phyloP scores from a whole-genome alignment of 2,113 vertebrate species.

The Mastomys natalensis region DNA sequence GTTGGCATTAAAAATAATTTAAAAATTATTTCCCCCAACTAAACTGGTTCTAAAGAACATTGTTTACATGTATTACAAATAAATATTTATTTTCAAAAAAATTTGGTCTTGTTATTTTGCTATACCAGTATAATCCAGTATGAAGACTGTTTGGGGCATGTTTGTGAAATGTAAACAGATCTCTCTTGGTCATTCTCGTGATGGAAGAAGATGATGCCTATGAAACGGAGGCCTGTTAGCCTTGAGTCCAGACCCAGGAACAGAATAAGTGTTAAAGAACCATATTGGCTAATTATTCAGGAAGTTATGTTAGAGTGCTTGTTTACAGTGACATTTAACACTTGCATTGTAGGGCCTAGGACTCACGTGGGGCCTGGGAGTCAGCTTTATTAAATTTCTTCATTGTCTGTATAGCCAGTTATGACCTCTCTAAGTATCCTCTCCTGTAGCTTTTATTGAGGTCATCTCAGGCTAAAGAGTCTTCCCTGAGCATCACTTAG shows the following conservation, averaged over 20 bases:
- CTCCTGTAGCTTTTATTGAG: slow-evolving; percentile 23
- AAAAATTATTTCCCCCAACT: slow-evolving; percentile 64
- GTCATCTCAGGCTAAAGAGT: slow-evolving; percentile 54
- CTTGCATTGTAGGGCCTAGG: neutral
- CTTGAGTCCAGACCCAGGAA: slow-evolving; percentile 6
- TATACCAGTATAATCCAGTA: neutral
- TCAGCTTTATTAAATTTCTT: neutral
- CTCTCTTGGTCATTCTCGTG: neutral
- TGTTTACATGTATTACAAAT: slow-evolving; percentile 70
- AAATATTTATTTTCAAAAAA: slow-evolving; percentile 40
- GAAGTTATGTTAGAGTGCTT: neutral
- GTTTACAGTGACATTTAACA: neutral
- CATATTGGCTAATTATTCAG: neutral
- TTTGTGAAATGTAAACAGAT: neutral
- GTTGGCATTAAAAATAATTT: slow-evolving; percentile 83
- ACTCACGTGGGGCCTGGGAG: neutral
- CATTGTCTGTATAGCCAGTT: neutral
- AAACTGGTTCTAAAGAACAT: slow-evolving; percentile 73
- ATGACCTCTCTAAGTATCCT: neutral
- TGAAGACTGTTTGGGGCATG: neutral
- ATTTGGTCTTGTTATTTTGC: slow-evolving; percentile 19
- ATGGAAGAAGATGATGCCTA: neutral
- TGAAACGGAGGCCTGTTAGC: neutral
- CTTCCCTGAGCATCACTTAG: slow-evolving; percentile 25
- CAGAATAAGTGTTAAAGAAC: slow-evolving; percentile 54